These are phyloP conservation scores for Grammatotria lemairii DNA, from an alignment of 2,113 vertebrate species.

Conservation along the genomic window DNA sequence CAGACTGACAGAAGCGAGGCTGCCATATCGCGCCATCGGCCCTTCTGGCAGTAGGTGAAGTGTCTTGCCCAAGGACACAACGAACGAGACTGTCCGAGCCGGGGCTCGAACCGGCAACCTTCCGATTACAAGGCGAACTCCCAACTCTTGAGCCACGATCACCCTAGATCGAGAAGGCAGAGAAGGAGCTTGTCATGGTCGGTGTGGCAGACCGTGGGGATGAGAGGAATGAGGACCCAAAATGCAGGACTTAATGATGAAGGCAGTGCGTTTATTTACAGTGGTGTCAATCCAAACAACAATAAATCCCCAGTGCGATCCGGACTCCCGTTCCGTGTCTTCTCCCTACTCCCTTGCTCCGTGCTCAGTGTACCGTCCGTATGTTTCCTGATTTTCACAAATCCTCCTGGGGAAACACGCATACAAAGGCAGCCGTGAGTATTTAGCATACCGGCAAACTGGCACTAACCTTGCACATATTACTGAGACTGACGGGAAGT, in stretches of 20 bases:
- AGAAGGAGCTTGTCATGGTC: not conserved
- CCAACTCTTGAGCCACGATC: not conserved
- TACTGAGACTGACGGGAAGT: not conserved
- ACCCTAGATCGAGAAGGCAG: not conserved
- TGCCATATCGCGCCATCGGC: not conserved
- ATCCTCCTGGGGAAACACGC: not conserved
- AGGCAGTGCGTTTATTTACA: not conserved
- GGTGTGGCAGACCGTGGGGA: not conserved
- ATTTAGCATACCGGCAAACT: not conserved
- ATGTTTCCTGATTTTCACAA: not conserved
- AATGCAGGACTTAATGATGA: not conserved
- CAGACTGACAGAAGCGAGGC: not conserved
- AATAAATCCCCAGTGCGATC: not conserved
- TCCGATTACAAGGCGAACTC: not conserved
- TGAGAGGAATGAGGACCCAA: not conserved
- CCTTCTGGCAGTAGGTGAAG: not conserved
- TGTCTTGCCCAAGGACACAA: not conserved
- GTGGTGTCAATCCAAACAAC: not conserved
- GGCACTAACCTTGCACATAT: not conserved
- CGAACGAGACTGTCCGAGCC: not conserved
- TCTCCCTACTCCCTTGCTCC: not conserved
- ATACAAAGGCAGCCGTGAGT: not conserved
- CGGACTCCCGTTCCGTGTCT: not conserved
- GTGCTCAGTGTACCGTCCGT: not conserved
- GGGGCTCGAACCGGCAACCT: not conserved